These are phyloP conservation scores for Watsonalla cultraria DNA, from an alignment of 2,888 invertebrate species.

Conservation along the genomic window DNA sequence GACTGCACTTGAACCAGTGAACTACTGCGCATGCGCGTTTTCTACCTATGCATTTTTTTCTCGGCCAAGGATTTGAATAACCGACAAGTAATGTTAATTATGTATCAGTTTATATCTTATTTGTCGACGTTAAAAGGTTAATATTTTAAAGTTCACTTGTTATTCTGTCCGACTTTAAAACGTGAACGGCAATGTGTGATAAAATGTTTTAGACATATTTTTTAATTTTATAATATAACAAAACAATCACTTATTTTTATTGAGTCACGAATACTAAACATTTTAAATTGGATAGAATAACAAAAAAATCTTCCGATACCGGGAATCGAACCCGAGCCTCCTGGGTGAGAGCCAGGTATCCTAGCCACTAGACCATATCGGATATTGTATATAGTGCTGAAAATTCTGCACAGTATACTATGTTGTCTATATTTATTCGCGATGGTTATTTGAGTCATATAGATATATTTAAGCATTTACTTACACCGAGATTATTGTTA, in stretches of 20 bases:
- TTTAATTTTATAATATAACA: not conserved
- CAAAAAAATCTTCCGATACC: constrained; percentile 67
- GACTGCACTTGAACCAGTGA: not conserved
- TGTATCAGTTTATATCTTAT: constrained; percentile 20
- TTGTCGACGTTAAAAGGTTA: constrained; percentile 2
- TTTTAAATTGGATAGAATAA: not conserved
- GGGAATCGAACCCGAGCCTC: constrained; percentile 82
- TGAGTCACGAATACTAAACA: not conserved
- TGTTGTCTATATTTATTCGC: too few relatives aligned
- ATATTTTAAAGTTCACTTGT: constrained; percentile 3
- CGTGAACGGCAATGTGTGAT: not conserved
- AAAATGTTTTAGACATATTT: not conserved
- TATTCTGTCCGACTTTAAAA: not conserved
- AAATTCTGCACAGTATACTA: too few relatives aligned
- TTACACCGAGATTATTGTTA: too few relatives aligned
- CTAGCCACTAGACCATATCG: constrained; percentile 82
- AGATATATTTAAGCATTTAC: not conserved
- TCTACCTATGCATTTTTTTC: constrained; percentile 7
- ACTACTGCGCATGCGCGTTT: not conserved
- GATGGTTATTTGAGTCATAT: not conserved
- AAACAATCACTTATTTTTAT: not conserved
- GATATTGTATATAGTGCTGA: constrained; percentile 26
- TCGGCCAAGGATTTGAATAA: constrained; percentile 37
- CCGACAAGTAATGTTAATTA: constrained; percentile 9
- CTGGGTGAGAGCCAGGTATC: constrained; percentile 80